Conservation (phyloP, 1,140 invertebrate species). For the Zeugodacus cucurbitae region DNA sequence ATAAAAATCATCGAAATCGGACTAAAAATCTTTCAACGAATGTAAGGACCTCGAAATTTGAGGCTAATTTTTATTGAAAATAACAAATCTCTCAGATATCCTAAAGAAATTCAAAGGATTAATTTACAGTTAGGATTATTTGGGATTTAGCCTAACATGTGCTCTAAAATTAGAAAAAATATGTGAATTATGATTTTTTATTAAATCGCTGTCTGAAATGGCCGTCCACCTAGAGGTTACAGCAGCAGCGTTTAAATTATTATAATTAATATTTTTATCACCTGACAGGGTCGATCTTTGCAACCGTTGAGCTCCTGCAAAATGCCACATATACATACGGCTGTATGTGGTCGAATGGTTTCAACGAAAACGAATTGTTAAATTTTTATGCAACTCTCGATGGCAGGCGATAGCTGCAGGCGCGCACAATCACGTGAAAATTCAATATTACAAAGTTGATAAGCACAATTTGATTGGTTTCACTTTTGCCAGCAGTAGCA, state of each 20-base stretch:
- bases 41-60: too few relatives aligned
- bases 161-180: too few relatives aligned
- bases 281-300: neutral
- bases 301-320: neutral
- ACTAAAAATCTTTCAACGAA: too few relatives aligned
- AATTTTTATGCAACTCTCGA: neutral
- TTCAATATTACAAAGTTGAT: conserved; percentile 10
- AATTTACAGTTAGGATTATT: too few relatives aligned
- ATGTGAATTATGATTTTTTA: neutral
- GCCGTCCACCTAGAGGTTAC: neutral
- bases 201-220: too few relatives aligned
- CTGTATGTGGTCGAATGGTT: neutral
- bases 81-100: too few relatives aligned
- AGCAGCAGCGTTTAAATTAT: neutral
- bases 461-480: conserved; percentile 21
- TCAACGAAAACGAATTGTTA: neutral
- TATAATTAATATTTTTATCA: neutral
- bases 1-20: too few relatives aligned
- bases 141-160: too few relatives aligned
- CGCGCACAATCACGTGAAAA: neutral
- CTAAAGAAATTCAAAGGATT: too few relatives aligned
- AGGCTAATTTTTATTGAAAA: too few relatives aligned
- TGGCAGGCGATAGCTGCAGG: neutral
- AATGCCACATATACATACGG: neutral
- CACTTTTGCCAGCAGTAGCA: neutral